Base-by-base conservation (phyloP, 2,113 vertebrate genomes). In the Urocitellus parryii region DNA sequence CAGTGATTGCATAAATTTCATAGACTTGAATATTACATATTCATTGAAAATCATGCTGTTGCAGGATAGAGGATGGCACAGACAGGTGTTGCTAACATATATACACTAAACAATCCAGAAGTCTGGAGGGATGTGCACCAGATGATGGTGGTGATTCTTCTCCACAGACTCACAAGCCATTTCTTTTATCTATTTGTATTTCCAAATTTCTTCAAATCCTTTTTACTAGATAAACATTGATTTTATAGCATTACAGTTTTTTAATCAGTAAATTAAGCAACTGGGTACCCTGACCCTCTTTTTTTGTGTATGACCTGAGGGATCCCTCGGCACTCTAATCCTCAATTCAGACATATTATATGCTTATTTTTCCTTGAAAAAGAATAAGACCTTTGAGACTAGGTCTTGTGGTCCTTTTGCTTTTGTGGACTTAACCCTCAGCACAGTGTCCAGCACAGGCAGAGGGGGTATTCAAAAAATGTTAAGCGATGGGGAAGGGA, bases 121-220 rank as follows among this genome's bases (percentile, higher is more conserved):
- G 72, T 29, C 76, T 67, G 8, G 48, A 89, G 56, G 51, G 24
- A 51, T 8, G 42, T 14, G 48, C 0, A 45, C 37, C 24, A 83
- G 39, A 29, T 5, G 22, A 61, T 17, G 20, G 56, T 18, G 84
- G 12, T n/a, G 76, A 92, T 77, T 88, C 61, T 70, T 95, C 32
- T 65, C 32, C 63, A 37, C 8, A 74, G 39, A 93, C 51, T 85
- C 72, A 70, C 13, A 89, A 76, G 74, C 63, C 70, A 86, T 63
- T 89, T 73, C 25, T 42, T 88, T 74, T 18, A 78, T 29, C 77
- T 92, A 95, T 48, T 77, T 73, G 12, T 42, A 89, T 81, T 24
- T 42, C 70, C 39, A 93, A 84, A 13, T 61, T 51, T 70, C 90
- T 84, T 84, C 27, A 70, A n/a, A 87, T 72, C 32, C 73, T 37